Percentiles rank a stretch among this genome's conserved stretches.
phyloP scores from a whole-genome alignment of 2,113 vertebrate species.

The Gavialis gangeticus region DNA sequence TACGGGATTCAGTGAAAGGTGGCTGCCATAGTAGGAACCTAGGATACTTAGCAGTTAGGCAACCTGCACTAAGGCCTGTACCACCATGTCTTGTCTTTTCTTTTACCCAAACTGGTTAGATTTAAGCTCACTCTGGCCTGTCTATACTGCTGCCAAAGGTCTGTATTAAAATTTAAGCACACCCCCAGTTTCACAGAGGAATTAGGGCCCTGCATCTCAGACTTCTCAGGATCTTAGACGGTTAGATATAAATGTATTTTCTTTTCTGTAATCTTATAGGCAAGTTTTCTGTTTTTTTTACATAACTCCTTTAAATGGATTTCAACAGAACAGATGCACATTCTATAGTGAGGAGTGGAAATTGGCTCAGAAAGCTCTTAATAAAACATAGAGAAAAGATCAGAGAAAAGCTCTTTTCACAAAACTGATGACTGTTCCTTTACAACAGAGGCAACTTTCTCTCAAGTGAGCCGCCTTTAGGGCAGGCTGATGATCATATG shows the following conservation, averaged over 20 bases:
- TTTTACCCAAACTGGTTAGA: not conserved
- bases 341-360: not conserved
- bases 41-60: not conserved
- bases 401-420: not conserved
- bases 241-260: not conserved
- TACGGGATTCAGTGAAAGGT: not conserved
- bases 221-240: not conserved
- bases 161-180: not conserved
- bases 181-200: not conserved
- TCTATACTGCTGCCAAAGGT: not conserved
- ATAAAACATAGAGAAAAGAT: not conserved
- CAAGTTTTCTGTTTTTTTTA: not conserved
- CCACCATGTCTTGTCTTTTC: not conserved
- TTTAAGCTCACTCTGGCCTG: fast-evolving
- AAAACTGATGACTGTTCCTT: not conserved
- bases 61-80: fast-evolving
- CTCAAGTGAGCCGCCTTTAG: not conserved
- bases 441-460: not conserved
- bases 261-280: not conserved
- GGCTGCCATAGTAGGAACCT: not conserved
- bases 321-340: not conserved
- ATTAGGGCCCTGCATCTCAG: not conserved
- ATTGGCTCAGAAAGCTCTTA: not conserved
- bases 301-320: not conserved
- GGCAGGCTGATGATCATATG: not conserved